phyloP scores from a whole-genome alignment of 2,888 invertebrate genomes.

The Cephalotes varians region DNA sequence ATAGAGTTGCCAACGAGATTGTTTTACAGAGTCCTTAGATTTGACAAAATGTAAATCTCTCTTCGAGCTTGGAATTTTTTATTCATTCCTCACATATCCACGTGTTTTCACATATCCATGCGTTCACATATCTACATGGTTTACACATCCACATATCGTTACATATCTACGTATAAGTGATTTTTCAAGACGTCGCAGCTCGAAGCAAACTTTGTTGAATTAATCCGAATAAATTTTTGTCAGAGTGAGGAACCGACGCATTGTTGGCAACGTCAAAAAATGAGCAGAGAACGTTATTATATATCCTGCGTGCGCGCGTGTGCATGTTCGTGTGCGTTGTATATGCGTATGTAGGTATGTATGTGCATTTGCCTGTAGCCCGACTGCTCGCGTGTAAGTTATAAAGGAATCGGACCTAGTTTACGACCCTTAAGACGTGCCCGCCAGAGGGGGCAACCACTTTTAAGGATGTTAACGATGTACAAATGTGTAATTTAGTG shows the following conservation, averaged over 20 bases:
- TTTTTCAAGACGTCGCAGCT: background rate
- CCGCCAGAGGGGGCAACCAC: conserved; percentile 45
- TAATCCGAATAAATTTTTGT: conserved; percentile 16
- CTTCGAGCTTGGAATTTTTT: background rate
- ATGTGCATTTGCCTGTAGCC: conserved; percentile 45
- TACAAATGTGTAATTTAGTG: conserved; percentile 81
- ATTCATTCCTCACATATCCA: background rate
- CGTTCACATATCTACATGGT: background rate
- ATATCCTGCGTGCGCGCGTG: conserved; percentile 50
- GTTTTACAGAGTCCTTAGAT: conserved; percentile 61
- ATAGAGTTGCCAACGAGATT: conserved; percentile 51
- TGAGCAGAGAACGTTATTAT: conserved; percentile 46
- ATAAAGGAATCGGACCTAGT: conserved; percentile 46
- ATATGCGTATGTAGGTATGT: conserved; percentile 33
- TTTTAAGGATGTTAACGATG: conserved; percentile 77
- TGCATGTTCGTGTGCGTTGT: conserved; percentile 27
- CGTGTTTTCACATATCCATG: background rate
- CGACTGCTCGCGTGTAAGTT: conserved; percentile 42
- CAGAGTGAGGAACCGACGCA: background rate
- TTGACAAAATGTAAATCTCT: conserved; percentile 41
- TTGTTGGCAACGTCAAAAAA: conserved; percentile 32
- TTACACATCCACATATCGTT: background rate
- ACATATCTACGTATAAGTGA: background rate
- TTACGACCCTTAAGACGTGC: conserved; percentile 48
- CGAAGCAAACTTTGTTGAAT: conserved; percentile 25